Evolutionary conservation across 1,140 invertebrate species (phyloP), one percentile per base, ranked within the genome.

Genomic region (Callitettix versicolor): DNA sequence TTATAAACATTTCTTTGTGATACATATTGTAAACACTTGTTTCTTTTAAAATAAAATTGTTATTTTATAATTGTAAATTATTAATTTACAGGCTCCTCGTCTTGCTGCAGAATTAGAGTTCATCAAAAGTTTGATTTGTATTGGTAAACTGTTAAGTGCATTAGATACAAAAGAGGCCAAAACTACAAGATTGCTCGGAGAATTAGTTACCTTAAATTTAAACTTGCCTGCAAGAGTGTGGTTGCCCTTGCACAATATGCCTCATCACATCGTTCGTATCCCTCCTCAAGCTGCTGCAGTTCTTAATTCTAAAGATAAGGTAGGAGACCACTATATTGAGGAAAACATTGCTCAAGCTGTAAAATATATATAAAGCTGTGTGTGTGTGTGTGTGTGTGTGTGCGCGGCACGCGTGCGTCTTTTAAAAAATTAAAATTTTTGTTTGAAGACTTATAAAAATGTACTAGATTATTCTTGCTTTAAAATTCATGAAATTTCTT

Each of bases 281-380:
- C 92, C 95, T 26, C 92, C 94, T 56, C 90, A 92, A 62, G 86
- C 89, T 58, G 91, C 95, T 43, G 94, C 94, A 49, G 94, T 99
- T 42, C 82, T 99, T 48, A 99, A 99, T 71, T 98, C 94, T 47
- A 99, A 99, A 77, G 95, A 98, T 71, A 98, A 98, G 79, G 87
- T 88, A 69, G 65, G 58, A n/a, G n/a, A n/a, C n/a, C n/a, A n/a
- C n/a, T n/a, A n/a, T n/a, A n/a, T n/a, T n/a, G n/a, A n/a, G n/a
- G n/a, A n/a, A 48, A 20, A 21, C 22, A 40, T 14, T 24, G 18
- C 18, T 44, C 9, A 9, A 20, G 11, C 18, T 11, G 43, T n/a
- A n/a, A n/a, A n/a, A n/a, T n/a, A n/a, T n/a, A n/a, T n/a, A n/a
- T n/a, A n/a, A n/a, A n/a, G n/a, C n/a, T n/a, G n/a, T n/a, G n/a